Evolutionary conservation across 2,888 invertebrate species (phyloP).

Genomic region (Drosophila ezoana): DNA sequence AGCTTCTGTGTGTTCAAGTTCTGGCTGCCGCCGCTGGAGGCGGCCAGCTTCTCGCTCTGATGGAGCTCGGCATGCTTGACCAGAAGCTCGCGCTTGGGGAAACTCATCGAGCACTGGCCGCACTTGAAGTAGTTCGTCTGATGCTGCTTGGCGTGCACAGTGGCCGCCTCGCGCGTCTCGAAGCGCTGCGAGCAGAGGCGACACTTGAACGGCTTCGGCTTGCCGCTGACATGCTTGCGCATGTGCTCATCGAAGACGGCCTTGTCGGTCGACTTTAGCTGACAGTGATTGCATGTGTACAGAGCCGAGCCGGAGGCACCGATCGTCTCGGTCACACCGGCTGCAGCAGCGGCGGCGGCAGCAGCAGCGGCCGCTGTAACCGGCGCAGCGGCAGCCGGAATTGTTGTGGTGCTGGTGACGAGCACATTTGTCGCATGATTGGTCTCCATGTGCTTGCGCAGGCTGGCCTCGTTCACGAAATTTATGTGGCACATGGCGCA

Average conservation of each 20-base stretch:
- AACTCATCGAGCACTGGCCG: constrained; percentile 84
- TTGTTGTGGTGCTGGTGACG: constrained; percentile 81
- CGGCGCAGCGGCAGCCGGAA: constrained; percentile 80
- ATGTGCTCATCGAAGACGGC: constrained; percentile 84
- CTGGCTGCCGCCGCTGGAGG: constrained; percentile 47
- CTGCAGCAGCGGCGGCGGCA: constrained; percentile 68
- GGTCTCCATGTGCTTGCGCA: constrained; percentile 85
- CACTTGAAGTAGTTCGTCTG: constrained; percentile 85
- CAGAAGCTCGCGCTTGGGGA: constrained; percentile 84
- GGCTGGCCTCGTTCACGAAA: constrained; percentile 82
- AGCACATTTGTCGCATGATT: constrained; percentile 84
- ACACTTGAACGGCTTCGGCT: constrained; percentile 85
- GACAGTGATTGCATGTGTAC: constrained; percentile 84
- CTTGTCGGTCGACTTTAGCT: constrained; percentile 84
- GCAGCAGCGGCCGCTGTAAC: constrained; percentile 67
- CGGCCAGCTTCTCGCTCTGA: constrained; percentile 69
- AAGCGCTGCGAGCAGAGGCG: constrained; percentile 85
- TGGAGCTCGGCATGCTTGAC: constrained; percentile 85
- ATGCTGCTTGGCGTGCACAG: constrained; percentile 85
- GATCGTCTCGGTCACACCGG: constrained; percentile 52
- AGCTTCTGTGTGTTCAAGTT: constrained; percentile 84
- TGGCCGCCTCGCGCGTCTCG: constrained; percentile 85
- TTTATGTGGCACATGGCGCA: constrained; percentile 84
- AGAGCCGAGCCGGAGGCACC: constrained; percentile 66
- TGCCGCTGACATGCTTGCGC: constrained; percentile 83